A percentile compares a stretch with the other conserved stretches of the same genome.
These are phyloP conservation scores for Podarcis lilfordi DNA, from an alignment of 2,797 vertebrate species.

Conservation along the genomic window DNA sequence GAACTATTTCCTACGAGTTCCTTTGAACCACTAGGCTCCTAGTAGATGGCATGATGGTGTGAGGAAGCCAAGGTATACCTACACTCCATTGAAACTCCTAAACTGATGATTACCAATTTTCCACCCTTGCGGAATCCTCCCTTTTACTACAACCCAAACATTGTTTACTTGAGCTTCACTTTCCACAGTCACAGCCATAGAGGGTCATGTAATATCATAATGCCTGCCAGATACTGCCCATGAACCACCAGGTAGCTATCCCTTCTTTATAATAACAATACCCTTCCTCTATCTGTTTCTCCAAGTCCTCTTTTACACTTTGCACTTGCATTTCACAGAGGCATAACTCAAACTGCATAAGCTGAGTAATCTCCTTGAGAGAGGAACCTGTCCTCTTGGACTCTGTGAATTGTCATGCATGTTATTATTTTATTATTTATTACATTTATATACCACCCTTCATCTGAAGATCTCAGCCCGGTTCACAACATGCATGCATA, in stretches of 20 bases:
- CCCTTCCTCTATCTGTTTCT: background rate
- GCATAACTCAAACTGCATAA: background rate
- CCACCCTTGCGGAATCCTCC: accelerated
- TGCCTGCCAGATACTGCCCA: background rate
- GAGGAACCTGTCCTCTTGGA: background rate
- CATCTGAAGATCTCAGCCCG: no score
- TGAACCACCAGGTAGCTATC: background rate
- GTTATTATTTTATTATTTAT: no score
- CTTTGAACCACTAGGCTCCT: background rate
- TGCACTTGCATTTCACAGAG: background rate
- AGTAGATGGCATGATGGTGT: background rate
- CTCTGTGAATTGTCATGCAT: background rate
- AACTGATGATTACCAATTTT: background rate
- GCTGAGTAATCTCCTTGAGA: background rate
- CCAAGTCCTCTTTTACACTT: background rate
- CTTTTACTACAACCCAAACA: background rate
- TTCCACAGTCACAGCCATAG: background rate
- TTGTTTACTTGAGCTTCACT: background rate
- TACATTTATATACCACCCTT: no score
- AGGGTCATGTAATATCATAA: background rate
- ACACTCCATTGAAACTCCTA: background rate
- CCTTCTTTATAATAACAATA: background rate
- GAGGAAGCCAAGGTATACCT: background rate
- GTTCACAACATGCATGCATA: background rate
- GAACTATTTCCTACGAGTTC: background rate